phyloP scores from a whole-genome alignment of 1,140 invertebrate genomes.

The Hycleus cichorii region DNA sequence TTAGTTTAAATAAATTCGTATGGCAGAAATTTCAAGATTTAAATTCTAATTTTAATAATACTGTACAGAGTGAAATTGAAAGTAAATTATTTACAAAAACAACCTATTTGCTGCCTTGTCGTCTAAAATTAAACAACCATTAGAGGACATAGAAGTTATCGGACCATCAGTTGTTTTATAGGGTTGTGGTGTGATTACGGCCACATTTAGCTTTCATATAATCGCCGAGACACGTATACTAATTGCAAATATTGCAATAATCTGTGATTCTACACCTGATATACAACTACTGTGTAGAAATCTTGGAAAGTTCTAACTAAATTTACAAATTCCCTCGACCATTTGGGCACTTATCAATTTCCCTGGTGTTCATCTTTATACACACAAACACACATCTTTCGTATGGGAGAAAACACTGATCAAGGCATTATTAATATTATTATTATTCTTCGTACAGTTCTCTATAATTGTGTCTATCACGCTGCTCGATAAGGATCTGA shows the following conservation, averaged over 20 bases:
- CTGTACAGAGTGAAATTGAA: slow-evolving; percentile 13
- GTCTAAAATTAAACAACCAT: neutral
- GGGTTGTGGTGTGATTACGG: no score
- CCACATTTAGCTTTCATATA: no score
- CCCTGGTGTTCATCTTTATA: no score
- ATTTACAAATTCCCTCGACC: neutral
- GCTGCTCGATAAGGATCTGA: slow-evolving; percentile 29
- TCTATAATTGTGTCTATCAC: slow-evolving; percentile 27
- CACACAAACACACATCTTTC: neutral
- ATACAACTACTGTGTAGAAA: slow-evolving; percentile 4
- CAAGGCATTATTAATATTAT: neutral
- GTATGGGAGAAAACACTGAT: neutral
- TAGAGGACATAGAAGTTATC: no score
- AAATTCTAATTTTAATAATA: neutral
- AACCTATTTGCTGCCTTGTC: slow-evolving; percentile 4
- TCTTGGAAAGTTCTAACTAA: neutral
- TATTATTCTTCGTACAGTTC: neutral
- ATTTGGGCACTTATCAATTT: neutral
- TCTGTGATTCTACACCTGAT: neutral
- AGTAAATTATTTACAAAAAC: slow-evolving; percentile 13
- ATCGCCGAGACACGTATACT: slow-evolving; percentile 2
- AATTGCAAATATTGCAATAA: slow-evolving; percentile 13
- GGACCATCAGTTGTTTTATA: no score
- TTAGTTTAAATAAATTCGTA: no score
- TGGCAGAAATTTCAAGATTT: no score